Conservation (phyloP, 2,797 vertebrate genomes). For the Pitangus sulphuratus region DNA sequence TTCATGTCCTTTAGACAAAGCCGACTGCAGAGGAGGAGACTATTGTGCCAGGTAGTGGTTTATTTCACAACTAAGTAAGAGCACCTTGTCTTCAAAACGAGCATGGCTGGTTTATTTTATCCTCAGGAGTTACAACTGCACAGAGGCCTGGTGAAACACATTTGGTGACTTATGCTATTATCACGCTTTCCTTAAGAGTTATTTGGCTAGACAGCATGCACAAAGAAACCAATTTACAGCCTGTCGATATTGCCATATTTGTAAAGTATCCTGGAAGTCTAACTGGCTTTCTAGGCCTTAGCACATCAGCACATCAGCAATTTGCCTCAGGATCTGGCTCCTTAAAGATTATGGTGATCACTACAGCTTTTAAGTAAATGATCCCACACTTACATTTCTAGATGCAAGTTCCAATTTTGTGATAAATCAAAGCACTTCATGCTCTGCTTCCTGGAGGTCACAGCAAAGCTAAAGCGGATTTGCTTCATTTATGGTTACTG, state of each 20-base stretch:
- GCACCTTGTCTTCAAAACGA: constrained; percentile 11
- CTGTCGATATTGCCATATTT: constrained; percentile 26
- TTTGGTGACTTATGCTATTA: constrained; percentile 38
- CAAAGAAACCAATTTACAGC: constrained; percentile 48
- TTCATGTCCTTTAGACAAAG: neutral
- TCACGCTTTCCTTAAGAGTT: neutral
- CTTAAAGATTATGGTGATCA: constrained; percentile 49
- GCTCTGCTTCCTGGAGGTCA: constrained; percentile 68
- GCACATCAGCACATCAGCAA: constrained; percentile 45
- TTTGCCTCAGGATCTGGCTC: constrained; percentile 50
- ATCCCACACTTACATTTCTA: constrained; percentile 61
- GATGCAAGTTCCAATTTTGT: constrained; percentile 68
- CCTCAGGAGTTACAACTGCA: neutral
- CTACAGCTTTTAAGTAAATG: constrained; percentile 54
- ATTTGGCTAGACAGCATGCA: constrained; percentile 11
- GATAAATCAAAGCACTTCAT: constrained; percentile 71
- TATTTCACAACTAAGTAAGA: neutral
- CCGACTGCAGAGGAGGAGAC: fast-evolving
- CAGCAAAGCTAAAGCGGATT: constrained; percentile 62
- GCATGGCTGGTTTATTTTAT: constrained; percentile 33
- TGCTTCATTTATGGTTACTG: constrained; percentile 55
- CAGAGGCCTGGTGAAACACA: neutral
- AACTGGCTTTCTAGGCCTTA: constrained; percentile 6
- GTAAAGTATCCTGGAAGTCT: neutral
- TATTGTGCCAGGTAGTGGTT: neutral